These are phyloP conservation scores for Petrolisthes cinctipes DNA, from an alignment of 2,888 invertebrate species.

Conservation along the genomic window DNA sequence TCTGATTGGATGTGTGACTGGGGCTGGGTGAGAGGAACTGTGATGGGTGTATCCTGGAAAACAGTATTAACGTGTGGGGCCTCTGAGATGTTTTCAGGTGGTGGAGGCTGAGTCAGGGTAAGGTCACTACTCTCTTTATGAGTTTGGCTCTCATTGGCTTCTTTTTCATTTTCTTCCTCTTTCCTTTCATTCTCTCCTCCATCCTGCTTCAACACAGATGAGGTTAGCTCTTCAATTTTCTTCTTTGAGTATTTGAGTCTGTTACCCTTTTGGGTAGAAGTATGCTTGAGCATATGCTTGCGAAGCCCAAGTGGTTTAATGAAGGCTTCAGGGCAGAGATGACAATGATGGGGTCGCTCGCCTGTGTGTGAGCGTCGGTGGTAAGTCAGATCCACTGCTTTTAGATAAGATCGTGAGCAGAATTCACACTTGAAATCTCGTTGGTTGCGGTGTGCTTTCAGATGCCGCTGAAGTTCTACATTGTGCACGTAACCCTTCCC, in stretches of 20 bases:
- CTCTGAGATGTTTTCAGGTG: background rate
- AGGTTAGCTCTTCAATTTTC: slow-evolving; percentile 53
- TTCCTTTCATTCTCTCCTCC: slow-evolving; percentile 1
- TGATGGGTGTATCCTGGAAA: slow-evolving; percentile 17
- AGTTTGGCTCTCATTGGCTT: background rate
- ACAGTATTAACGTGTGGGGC: slow-evolving; percentile 37
- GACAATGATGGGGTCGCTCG: slow-evolving; percentile 50
- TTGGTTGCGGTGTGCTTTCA: slow-evolving; percentile 56
- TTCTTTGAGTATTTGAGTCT: slow-evolving; percentile 54
- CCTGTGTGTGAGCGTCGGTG: slow-evolving; percentile 58
- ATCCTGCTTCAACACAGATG: slow-evolving; percentile 31
- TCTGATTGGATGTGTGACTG: slow-evolving; percentile 36
- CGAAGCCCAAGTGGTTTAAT: slow-evolving; percentile 50
- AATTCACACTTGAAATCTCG: slow-evolving; percentile 58
- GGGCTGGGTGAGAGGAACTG: slow-evolving; percentile 12
- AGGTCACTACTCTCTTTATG: background rate
- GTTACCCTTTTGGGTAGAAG: slow-evolving; percentile 32
- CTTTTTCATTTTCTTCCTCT: background rate
- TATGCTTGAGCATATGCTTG: slow-evolving; percentile 51
- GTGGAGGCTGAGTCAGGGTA: background rate
- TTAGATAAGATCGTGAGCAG: slow-evolving; percentile 44
- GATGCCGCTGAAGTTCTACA: slow-evolving; percentile 55
- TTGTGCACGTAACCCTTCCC: slow-evolving; percentile 59
- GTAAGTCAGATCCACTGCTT: slow-evolving; percentile 53
- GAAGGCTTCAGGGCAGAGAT: slow-evolving; percentile 49